Percentiles rank a stretch among this genome's conserved stretches.
phyloP scores from a whole-genome alignment of 2,113 vertebrate species.

The Antechinus stuartii region DNA sequence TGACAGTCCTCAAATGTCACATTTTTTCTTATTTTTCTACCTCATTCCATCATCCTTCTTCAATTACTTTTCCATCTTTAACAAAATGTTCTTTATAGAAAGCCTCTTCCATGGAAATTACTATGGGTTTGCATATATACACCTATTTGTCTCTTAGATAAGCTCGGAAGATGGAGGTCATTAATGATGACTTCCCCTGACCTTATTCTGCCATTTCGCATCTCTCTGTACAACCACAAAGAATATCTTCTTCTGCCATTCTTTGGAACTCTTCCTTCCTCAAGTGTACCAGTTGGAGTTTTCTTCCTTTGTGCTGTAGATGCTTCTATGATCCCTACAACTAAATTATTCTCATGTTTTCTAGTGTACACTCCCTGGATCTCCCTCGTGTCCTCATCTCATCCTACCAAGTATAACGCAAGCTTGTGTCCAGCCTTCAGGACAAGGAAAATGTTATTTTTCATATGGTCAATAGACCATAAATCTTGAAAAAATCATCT shows the following conservation, averaged over 20 bases:
- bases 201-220: neutral
- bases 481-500: neutral
- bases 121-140: too few relatives aligned
- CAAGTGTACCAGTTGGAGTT: neutral
- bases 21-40: neutral
- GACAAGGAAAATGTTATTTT: neutral
- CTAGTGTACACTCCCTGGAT: neutral
- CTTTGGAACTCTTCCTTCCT: neutral
- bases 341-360: neutral
- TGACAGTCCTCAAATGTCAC: neutral
- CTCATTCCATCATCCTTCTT: neutral
- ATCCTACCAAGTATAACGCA: neutral
- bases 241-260: neutral
- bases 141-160: neutral
- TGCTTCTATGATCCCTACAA: neutral
- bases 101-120: neutral
- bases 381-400: neutral
- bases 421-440: neutral
- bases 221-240: neutral
- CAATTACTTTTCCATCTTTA: neutral
- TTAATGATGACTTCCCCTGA: neutral
- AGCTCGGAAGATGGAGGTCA: neutral
- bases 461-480: neutral
- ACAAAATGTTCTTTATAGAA: neutral
- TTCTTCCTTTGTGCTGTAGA: neutral